Base-by-base conservation (phyloP, 2,888 invertebrate genomes). In the Agrilus cyanescens region DNA sequence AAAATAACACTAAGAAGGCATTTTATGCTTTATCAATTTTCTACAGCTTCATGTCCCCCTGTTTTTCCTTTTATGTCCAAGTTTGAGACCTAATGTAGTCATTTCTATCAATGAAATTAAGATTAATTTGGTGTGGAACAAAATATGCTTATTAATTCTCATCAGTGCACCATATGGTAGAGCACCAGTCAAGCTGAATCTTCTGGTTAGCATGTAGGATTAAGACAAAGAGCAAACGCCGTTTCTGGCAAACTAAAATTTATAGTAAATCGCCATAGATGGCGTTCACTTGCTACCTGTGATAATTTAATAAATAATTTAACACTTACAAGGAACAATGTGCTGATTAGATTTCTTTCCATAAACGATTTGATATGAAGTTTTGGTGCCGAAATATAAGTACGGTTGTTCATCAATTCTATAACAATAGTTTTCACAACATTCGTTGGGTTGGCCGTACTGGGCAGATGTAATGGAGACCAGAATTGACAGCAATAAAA, bases 281-380 rank as follows among this genome's bases (percentile, higher is more conserved):
- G n/a, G n/a, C n/a, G n/a, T n/a, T n/a, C n/a, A n/a, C n/a, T n/a
- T 12, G 12, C 12, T 10, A 12, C 13, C 8, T 20, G 8, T 7
- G 12, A 10, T 8, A 37, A 37, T 16, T 6, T 8, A 14, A 15
- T 15, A 37, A 37, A 15, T 7, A 30, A 4, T 13, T 12, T 40
- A n/a, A 34, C 31, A 66, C 73, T 74, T 66, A 84, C 85, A 76
- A 52, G 79, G 79, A 32, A 85, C 74, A 40, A 72, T 70, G 48
- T 80, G 78, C 43, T 75, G 71, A 46, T 69, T 73, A 1, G 70
- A 70, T 43, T 73, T 70, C 31, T 76, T 73, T 34, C 76, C 74
- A 47, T 73, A 77, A 12, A 78, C 75, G 52, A 82, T 78, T 53
- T 80, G 75, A 59, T 88, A 89, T 0, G 85, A 78, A 0, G 87